These are phyloP conservation scores for Myotis davidii DNA, from an alignment of 2,113 vertebrate genomes.

Conservation along the genomic window DNA sequence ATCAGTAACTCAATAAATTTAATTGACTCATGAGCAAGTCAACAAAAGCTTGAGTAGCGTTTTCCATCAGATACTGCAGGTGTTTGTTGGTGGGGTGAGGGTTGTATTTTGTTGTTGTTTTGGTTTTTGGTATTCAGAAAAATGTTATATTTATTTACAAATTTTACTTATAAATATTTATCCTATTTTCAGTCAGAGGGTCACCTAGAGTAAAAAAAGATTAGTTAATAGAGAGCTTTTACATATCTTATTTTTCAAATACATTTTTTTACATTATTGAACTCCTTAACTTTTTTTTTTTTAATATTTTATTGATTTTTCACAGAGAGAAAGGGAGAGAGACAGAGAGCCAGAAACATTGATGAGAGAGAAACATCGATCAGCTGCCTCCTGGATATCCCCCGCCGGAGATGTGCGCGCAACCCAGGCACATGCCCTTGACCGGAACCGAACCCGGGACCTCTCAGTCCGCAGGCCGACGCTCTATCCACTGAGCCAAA, in stretches of 20 bases:
- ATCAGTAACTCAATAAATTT: constrained; percentile 2
- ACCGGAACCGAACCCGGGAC: no score
- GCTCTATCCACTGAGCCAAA: no score
- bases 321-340: no score
- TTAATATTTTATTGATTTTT: no score
- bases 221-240: background rate
- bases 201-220: background rate
- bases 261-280: background rate
- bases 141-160: background rate
- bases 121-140: background rate
- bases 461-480: no score
- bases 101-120: background rate
- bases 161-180: constrained; percentile 1
- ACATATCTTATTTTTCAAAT: background rate
- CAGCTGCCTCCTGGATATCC: no score
- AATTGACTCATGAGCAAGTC: constrained; percentile 32
- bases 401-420: no score
- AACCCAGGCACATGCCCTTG: no score
- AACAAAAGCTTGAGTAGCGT: constrained; percentile 11
- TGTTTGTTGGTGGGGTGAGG: background rate
- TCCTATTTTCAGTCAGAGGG: background rate
- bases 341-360: no score
- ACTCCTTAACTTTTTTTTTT: no score
- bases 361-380: no score
- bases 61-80: background rate